Evolutionary conservation across 2,888 invertebrate genomes (phyloP).

Genomic region (Stenolophus ochropezus): DNA sequence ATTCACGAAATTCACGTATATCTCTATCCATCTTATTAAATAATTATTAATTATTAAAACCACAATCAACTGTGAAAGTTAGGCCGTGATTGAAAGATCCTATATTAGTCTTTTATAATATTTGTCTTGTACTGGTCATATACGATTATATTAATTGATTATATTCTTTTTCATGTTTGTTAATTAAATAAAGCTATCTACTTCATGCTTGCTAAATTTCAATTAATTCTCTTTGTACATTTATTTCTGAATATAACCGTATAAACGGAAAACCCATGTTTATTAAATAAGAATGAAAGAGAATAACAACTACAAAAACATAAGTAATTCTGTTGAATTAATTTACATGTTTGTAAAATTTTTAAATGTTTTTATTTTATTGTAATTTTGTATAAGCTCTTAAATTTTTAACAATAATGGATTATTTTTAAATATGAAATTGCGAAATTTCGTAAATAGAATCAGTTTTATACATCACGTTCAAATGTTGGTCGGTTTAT

Average conservation of each 20-base stretch:
- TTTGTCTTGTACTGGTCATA: too few species aligned
- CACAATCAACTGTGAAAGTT: too few species aligned
- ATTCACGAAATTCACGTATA: too few species aligned
- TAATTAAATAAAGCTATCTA: constrained; percentile 16
- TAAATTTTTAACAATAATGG: neutral
- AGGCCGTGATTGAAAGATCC: too few species aligned
- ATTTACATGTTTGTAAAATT: constrained; percentile 1
- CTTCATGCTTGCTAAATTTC: constrained; percentile 36
- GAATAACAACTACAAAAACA: constrained; percentile 8
- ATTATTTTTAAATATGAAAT: neutral
- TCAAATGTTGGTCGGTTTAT: too few species aligned
- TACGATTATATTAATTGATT: neutral
- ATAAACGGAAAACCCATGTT: constrained; percentile 25
- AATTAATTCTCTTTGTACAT: constrained; percentile 41
- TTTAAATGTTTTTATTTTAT: neutral
- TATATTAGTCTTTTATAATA: too few species aligned
- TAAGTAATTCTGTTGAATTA: constrained; percentile 33
- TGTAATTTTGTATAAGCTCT: neutral
- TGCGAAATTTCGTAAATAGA: neutral
- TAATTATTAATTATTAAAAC: too few species aligned
- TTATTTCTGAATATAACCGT: neutral
- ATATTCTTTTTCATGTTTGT: constrained; percentile 7
- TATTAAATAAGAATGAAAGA: constrained; percentile 33
- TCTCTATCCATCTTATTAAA: too few species aligned
- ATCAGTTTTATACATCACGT: too few species aligned